These are phyloP conservation scores for Thymelicus sylvestris DNA, from an alignment of 2,888 invertebrate genomes.

Conservation along the genomic window DNA sequence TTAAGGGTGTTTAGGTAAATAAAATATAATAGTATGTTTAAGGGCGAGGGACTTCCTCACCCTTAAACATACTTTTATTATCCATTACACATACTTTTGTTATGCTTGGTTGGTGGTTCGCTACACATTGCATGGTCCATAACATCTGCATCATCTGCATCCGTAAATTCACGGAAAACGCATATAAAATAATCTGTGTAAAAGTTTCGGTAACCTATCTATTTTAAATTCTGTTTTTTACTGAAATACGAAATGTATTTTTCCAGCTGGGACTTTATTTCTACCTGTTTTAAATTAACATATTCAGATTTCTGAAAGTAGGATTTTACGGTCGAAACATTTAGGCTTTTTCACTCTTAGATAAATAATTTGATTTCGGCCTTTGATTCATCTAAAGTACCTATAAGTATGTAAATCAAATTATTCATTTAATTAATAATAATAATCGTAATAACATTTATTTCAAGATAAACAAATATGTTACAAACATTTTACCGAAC, in stretches of 20 bases:
- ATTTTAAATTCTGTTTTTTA: constrained; percentile 31
- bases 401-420: no score
- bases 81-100: no score
- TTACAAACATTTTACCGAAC: no score
- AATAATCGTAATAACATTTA: no score
- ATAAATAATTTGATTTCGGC: constrained; percentile 5
- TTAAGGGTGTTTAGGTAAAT: no score
- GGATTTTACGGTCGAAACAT: constrained; percentile 24
- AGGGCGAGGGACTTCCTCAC: no score
- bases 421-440: no score
- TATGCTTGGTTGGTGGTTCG: neutral
- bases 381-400: no score
- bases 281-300: constrained; percentile 34
- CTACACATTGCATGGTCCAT: neutral
- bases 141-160: neutral
- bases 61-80: no score
- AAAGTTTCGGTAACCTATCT: constrained; percentile 21
- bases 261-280: constrained; percentile 32
- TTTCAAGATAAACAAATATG: no score
- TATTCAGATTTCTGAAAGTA: constrained; percentile 29
- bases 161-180: neutral
- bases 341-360: constrained; percentile 18
- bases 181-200: constrained; percentile 17
- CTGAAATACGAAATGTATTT: constrained; percentile 31
- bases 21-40: no score